phyloP scores from a whole-genome alignment of 2,797 vertebrate species.

The Diplodus puntazzo region DNA sequence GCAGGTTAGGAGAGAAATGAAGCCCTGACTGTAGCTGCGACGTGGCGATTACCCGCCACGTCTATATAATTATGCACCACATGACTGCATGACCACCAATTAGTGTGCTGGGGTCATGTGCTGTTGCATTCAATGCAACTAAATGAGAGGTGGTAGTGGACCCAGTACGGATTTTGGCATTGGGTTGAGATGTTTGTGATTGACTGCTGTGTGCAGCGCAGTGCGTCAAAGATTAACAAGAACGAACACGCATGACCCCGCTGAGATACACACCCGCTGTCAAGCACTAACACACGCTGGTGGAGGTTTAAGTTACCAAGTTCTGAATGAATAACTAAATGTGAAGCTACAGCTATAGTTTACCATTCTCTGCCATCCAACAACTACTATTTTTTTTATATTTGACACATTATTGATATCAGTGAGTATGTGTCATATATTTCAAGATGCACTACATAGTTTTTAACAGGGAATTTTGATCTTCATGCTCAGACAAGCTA shows the following conservation, averaged over 20 bases:
- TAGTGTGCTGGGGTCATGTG: conserved; percentile 34
- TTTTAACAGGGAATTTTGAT: too few relatives aligned
- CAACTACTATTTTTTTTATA: neutral
- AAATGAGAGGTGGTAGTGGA: neutral
- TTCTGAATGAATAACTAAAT: neutral
- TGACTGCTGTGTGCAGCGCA: neutral
- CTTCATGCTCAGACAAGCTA: too few relatives aligned
- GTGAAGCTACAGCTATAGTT: neutral
- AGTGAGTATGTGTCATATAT: conserved; percentile 14
- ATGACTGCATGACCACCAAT: conserved; percentile 37
- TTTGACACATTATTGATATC: too few relatives aligned
- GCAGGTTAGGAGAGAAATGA: neutral
- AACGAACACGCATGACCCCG: conserved; percentile 15
- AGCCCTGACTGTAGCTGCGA: neutral
- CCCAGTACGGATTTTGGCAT: neutral
- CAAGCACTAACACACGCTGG: neutral
- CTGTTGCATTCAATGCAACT: neutral
- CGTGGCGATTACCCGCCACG: conserved; percentile 14
- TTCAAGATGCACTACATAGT: neutral
- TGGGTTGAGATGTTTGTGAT: neutral
- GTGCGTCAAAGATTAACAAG: conserved; percentile 4
- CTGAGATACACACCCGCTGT: neutral
- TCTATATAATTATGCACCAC: conserved; percentile 47
- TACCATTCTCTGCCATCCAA: neutral
- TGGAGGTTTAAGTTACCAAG: too few relatives aligned